Evolutionary conservation across 2,113 vertebrate species (phyloP).

Genomic region (Pteruthius melanotis): DNA sequence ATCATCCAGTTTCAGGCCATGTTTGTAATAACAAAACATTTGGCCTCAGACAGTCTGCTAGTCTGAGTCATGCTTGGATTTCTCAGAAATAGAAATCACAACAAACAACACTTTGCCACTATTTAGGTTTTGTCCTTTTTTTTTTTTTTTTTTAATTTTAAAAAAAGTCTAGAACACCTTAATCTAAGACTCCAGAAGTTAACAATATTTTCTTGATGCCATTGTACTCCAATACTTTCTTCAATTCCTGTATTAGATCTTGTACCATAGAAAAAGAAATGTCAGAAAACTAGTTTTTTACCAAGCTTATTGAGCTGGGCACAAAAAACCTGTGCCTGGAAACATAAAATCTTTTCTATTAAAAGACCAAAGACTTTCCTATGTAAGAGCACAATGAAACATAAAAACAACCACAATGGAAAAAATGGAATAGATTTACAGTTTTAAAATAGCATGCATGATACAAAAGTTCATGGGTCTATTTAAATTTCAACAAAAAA

Average conservation of each 20-base stretch:
- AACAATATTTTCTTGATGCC: background rate
- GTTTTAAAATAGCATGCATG: constrained; percentile 38
- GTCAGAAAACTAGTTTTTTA: background rate
- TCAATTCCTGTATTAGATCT: background rate
- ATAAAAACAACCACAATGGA: constrained; percentile 31
- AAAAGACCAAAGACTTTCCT: constrained; percentile 16
- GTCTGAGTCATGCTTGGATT: background rate
- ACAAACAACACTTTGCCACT: background rate
- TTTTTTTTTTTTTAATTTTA: background rate
- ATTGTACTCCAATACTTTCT: background rate
- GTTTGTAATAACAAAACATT: background rate
- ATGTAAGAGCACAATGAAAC: background rate
- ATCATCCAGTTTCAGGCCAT: background rate
- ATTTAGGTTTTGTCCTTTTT: background rate
- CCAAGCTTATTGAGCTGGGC: background rate
- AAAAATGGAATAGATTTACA: constrained; percentile 36
- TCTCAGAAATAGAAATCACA: background rate
- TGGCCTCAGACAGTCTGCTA: background rate
- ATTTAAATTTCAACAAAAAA: constrained; percentile 44
- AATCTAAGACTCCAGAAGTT: background rate
- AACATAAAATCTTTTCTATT: background rate
- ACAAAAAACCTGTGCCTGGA: constrained; percentile 13
- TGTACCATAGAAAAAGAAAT: background rate
- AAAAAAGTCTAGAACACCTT: background rate
- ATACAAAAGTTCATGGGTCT: constrained; percentile 33